A percentile compares a stretch with the other conserved stretches of the same genome.
phyloP scores from a whole-genome alignment of 2,113 vertebrate species.

The Cavia porcellus region DNA sequence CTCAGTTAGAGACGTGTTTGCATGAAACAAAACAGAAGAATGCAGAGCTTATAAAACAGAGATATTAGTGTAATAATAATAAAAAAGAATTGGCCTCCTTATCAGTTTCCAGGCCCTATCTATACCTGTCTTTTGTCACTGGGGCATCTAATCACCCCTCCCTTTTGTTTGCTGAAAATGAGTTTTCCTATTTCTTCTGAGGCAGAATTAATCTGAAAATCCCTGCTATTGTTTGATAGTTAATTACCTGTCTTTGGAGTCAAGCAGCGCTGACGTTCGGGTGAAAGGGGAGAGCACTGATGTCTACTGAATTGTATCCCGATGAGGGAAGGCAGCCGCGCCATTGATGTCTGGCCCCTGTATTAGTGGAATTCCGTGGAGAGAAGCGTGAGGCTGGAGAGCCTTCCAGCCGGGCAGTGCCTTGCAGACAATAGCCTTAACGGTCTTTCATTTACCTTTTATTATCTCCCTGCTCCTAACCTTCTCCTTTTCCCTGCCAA shows the following conservation, averaged over 20 bases:
- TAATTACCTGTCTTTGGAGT: constrained; percentile 87
- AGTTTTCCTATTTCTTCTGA: constrained; percentile 85
- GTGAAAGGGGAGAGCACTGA: neutral
- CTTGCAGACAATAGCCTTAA: constrained; percentile 19
- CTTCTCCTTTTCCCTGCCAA: neutral
- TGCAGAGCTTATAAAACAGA: constrained; percentile 67
- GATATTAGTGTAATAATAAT: constrained; percentile 74
- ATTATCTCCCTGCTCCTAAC: neutral
- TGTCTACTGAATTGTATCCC: neutral
- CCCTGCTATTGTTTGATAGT: constrained; percentile 88
- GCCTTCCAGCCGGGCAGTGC: neutral
- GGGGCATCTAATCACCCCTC: constrained; percentile 84
- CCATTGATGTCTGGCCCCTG: accelerated
- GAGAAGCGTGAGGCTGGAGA: neutral
- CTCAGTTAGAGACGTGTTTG: constrained; percentile 82
- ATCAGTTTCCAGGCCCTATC: constrained; percentile 80
- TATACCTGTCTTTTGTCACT: constrained; percentile 83
- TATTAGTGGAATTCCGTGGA: neutral
- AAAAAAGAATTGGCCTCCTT: constrained; percentile 75
- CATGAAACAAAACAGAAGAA: constrained; percentile 83
- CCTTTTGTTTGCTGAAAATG: constrained; percentile 90
- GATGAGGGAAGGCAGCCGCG: neutral
- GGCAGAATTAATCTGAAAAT: constrained; percentile 89
- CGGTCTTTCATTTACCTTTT: neutral
- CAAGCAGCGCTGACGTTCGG: constrained; percentile 47